Evolutionary conservation across 1,140 invertebrate genomes (phyloP), one percentile per base, ranked within the genome.

Genomic region (Drosophila sucinea): DNA sequence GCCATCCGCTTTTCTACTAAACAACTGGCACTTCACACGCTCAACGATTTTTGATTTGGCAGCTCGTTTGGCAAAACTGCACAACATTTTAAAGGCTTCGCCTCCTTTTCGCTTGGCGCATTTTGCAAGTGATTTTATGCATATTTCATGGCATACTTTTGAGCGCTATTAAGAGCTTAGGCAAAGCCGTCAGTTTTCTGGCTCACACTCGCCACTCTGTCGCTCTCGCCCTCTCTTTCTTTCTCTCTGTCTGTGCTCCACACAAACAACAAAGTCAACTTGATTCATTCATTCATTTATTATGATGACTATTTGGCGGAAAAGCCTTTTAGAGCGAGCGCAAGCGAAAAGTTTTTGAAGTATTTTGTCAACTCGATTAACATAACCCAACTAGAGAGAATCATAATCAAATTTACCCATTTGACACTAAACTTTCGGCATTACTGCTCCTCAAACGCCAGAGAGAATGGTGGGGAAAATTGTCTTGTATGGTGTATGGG

Each of bases 321-420:
- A 79, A 78, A 81, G 68, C 58, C 63, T 66, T 73, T 76, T 62
- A 64, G 65, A 62, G 67, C 69, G 57, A 33, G 44, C 11, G 32
- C 61, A 64, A 64, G 32, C 61, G 60, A 64, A 78, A 81, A 89
- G 77, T 87, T 87, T 90, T 89, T 90, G 80, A 87, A 87, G 84
- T 87, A 87, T 84, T 87, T 84, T 64, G 44, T 51, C 68, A 87
- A 87, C 84, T 87, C 84, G 77, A 87, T 89, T 87, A 87, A 63
- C 84, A 78, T 83, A 87, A 89, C 84, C 81, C 73, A 77, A 89
- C 84, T 87, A 72, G 23, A 51, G 33, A 77, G 84, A 79, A 77
- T 84, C 66, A 74, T 83, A 87, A 87, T 87, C 80, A 78, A 87
- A 87, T 87, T 87, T 89, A 67, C 58, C 77, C 80, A 87, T 84